Conservation (phyloP, 2,113 vertebrate genomes). For the Pimephales promelas region DNA sequence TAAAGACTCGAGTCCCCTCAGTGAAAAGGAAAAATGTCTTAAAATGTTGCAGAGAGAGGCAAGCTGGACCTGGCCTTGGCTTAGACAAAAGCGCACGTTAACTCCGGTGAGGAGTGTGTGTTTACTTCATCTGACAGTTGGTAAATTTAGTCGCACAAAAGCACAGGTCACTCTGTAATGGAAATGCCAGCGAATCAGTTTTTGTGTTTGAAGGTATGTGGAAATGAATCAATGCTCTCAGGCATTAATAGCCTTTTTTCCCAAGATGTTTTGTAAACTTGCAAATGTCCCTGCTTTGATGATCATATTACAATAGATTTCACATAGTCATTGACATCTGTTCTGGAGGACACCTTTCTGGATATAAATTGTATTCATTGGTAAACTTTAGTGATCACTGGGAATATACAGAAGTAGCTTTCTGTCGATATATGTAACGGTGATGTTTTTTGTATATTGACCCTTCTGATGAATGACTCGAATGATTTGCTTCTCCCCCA, state of each 20-base stretch:
- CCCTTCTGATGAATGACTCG: neutral
- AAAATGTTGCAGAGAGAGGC: neutral
- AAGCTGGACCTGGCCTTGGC: constrained; percentile 16
- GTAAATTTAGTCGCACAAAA: neutral
- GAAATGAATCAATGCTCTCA: neutral
- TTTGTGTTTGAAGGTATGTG: neutral
- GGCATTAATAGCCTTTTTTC: neutral
- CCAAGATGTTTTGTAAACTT: neutral
- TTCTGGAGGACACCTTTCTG: neutral
- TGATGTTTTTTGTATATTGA: neutral
- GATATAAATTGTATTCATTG: neutral
- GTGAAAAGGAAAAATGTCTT: neutral
- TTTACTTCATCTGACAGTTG: neutral
- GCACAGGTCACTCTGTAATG: neutral
- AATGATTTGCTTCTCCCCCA: neutral
- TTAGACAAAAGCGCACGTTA: neutral
- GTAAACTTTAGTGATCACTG: neutral
- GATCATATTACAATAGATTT: neutral
- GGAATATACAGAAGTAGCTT: neutral
- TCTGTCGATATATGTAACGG: neutral
- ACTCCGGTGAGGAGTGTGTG: neutral
- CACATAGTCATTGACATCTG: neutral
- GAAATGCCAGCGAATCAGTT: constrained; percentile 1
- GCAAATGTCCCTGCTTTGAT: neutral
- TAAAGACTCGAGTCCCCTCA: neutral